Evolutionary conservation across 2,888 invertebrate genomes (phyloP), one percentile per base, ranked within the genome.

Genomic region (Chalcosyrphus nemorum): DNA sequence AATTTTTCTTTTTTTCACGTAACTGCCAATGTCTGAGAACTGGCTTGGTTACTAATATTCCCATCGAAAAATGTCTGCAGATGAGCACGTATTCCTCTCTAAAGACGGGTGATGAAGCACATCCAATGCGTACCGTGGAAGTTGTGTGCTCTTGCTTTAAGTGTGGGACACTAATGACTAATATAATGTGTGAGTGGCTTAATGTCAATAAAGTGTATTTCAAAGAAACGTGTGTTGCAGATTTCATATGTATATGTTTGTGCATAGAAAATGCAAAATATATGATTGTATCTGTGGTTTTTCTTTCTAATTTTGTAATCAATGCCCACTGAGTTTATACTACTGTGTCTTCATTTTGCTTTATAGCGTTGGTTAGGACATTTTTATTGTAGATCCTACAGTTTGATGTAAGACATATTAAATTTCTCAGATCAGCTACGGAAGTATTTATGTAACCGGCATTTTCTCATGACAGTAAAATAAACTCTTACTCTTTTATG

Each of bases 141-240:
- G 56, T 19, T 35, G 35, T 6, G 35, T 35, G 35, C 17, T 35
- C 3, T 19, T 24, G 35, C 19, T 21, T 56, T 35, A 6, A 35
- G 21, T 35, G 56, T 56, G 56, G 56, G 56, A 56, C 11, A 19
- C 17, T 56, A 35, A 54, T 54, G 35, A n/a, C 17, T 56, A n/a
- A n/a, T n/a, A 0, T 13, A 35, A 3, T 35, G 19, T n/a, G 19
- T 35, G 35, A 38, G 19, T 56, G 19, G 56, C 17, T 35, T 19
- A 35, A 21, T 21, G 19, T 17, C 11, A 47, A 24, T 47, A 47
- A 21, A 24, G 6, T 15, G 21, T 17, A 21, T 47, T 24, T 24
- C 4, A 21, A 21, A 2, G 21, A n/a, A n/a, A 47, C 2, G 21
- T 24, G 21, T 47, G 45, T 9, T 2, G 19, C 15, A 9, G 17